phyloP scores from a whole-genome alignment of 2,113 vertebrate species.

The Hippocampus abdominalis region DNA sequence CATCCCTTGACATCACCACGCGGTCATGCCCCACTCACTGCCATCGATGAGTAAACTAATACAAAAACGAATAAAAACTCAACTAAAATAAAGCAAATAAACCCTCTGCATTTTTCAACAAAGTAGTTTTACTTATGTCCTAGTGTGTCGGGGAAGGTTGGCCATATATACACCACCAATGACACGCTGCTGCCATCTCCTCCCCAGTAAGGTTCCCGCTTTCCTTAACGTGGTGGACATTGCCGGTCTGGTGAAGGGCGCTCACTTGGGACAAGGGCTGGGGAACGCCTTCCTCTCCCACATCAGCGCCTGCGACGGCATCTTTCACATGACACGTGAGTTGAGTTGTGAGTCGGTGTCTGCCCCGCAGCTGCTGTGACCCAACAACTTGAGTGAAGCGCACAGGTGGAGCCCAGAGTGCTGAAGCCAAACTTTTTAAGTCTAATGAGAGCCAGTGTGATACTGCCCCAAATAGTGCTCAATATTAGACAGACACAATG shows the following conservation, averaged over 20 bases:
- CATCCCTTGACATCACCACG: no score
- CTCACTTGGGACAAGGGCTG: constrained; percentile 90
- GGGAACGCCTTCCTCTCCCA: constrained; percentile 97
- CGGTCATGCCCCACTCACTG: no score
- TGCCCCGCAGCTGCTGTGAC: constrained; percentile 17
- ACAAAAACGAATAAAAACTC: no score
- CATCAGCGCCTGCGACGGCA: constrained; percentile 94
- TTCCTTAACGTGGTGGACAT: constrained; percentile 98
- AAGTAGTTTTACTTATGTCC: background rate
- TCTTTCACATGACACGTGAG: constrained; percentile 98
- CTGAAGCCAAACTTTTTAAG: background rate
- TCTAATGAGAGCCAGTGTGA: background rate
- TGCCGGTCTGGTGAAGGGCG: constrained; percentile 96
- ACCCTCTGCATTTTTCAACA: background rate
- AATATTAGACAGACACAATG: background rate
- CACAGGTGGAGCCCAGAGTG: constrained; percentile 22
- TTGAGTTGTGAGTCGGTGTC: constrained; percentile 26
- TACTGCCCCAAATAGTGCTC: background rate
- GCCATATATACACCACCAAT: background rate
- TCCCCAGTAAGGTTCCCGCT: constrained; percentile 92
- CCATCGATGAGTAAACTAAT: no score
- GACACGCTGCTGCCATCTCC: background rate
- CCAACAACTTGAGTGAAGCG: constrained; percentile 13
- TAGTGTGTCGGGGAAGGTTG: no score
- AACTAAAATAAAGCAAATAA: background rate